phyloP scores from a whole-genome alignment of 2,888 invertebrate species.

The Scaptomyza tumidula region DNA sequence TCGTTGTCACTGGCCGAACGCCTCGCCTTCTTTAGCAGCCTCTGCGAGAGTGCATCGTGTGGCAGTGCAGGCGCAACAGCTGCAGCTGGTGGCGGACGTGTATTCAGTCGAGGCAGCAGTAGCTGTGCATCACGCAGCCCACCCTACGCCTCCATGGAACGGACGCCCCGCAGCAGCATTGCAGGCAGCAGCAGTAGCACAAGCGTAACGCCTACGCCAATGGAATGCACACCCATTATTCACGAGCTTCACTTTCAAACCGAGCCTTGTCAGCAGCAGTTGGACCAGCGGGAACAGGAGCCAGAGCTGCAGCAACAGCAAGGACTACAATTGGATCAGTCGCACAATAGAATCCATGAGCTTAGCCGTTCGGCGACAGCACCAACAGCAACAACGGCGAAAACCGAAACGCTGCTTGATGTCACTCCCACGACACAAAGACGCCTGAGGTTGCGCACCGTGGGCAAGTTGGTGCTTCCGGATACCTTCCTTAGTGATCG shows the following conservation, averaged over 20 bases:
- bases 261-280: constrained; percentile 6
- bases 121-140: constrained; percentile 58
- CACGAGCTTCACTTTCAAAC: constrained; percentile 7
- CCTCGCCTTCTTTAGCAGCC: constrained; percentile 82
- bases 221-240: constrained; percentile 58
- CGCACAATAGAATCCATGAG: constrained; percentile 17
- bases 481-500: constrained; percentile 78
- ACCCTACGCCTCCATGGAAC: constrained; percentile 65
- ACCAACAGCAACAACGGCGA: constrained; percentile 6
- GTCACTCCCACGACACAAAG: constrained; percentile 38
- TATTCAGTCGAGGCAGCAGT: constrained; percentile 60
- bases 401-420: constrained; percentile 10
- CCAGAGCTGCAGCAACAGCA: background rate
- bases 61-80: constrained; percentile 26
- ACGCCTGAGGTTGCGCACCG: constrained; percentile 75
- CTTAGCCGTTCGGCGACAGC: constrained; percentile 40
- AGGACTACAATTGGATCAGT: background rate
- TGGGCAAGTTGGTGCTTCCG: constrained; percentile 82
- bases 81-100: constrained; percentile 21
- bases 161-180: constrained; percentile 75
- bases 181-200: constrained; percentile 67
- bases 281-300: constrained; percentile 1
- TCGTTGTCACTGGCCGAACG: constrained; percentile 83
- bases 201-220: constrained; percentile 76
- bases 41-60: constrained; percentile 63